Percentiles rank a stretch among this genome's conserved stretches.
These are phyloP conservation scores for Peromyscus eremicus DNA, from an alignment of 2,797 vertebrate species.

Conservation along the genomic window DNA sequence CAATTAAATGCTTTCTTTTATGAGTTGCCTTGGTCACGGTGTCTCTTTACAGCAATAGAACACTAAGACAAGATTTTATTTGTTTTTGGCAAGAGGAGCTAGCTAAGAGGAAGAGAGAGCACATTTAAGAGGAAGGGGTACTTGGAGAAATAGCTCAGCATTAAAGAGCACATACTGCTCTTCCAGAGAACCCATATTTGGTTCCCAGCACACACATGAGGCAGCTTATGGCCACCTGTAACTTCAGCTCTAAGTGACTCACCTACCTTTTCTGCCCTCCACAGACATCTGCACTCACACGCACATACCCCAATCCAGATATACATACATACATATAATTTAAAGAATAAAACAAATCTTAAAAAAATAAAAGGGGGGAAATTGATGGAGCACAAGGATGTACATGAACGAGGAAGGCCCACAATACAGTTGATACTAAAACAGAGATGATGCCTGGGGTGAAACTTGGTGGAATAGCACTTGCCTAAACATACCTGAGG, in stretches of 20 bases:
- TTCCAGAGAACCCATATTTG: background rate
- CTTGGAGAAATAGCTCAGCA: background rate
- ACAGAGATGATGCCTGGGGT: background rate
- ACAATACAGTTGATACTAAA: background rate
- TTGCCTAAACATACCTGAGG: background rate
- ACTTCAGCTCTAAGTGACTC: background rate
- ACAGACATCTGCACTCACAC: background rate
- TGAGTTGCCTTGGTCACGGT: background rate
- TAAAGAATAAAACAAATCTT: background rate
- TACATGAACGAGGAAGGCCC: background rate
- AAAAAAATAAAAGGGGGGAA: background rate
- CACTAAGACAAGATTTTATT: background rate
- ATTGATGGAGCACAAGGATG: background rate
- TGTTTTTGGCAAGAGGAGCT: background rate
- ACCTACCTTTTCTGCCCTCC: background rate
- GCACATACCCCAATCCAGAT: background rate
- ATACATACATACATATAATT: background rate
- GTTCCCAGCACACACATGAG: background rate
- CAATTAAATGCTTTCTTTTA: background rate
- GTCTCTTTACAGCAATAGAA: background rate
- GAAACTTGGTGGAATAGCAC: background rate
- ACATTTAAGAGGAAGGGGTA: background rate
- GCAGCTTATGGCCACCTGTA: background rate
- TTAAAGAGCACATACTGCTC: background rate
- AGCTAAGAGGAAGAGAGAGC: background rate